phyloP scores from a whole-genome alignment of 1,140 invertebrate species.

The Pogonomyrmex californicus region DNA sequence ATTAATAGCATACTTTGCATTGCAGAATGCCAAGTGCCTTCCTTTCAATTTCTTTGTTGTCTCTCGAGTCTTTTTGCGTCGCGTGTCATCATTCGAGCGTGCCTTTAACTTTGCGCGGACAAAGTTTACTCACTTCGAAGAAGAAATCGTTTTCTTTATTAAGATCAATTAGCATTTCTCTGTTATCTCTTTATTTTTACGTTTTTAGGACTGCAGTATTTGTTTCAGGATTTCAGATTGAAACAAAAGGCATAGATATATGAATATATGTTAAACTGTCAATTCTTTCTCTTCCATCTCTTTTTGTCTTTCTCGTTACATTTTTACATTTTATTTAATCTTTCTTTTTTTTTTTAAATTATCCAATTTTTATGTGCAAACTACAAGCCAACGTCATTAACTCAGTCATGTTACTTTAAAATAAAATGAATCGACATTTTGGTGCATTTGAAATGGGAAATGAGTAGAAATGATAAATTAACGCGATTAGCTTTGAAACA shows the following conservation, averaged over 20 bases:
- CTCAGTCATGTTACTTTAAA: neutral
- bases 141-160: slow-evolving; percentile 25
- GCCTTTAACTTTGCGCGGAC: slow-evolving; percentile 1
- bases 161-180: slow-evolving; percentile 12
- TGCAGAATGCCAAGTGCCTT: slow-evolving; percentile 11
- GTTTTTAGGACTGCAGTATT: neutral
- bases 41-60: slow-evolving; percentile 13
- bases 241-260: neutral
- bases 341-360: neutral
- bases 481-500: slow-evolving; percentile 24
- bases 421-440: neutral
- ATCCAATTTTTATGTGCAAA: neutral
- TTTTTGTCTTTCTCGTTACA: neutral
- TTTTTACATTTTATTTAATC: neutral
- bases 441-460: neutral
- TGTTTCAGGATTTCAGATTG: neutral
- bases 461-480: slow-evolving; percentile 25
- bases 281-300: neutral
- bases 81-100: neutral
- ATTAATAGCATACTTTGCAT: slow-evolving; percentile 22
- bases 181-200: slow-evolving; percentile 2
- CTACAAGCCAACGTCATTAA: neutral
- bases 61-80: neutral
- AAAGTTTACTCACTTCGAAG: slow-evolving; percentile 7
- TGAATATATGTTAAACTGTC: neutral